Base-by-base conservation (phyloP, 2,113 vertebrate genomes). In the Caranx melampygus region DNA sequence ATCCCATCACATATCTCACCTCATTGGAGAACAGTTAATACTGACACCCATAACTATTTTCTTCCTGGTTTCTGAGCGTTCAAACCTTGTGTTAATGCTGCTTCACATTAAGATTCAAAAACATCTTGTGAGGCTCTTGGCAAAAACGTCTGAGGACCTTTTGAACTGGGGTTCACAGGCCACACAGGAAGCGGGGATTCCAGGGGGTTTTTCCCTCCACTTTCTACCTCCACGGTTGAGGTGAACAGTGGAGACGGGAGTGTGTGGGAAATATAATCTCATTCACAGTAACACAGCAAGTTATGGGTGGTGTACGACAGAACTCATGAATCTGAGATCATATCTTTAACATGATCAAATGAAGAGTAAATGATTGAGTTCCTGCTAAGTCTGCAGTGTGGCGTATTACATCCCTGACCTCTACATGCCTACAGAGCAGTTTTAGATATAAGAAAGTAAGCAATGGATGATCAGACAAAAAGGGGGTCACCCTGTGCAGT, bases 201-300 rank as follows among this genome's bases (percentile, higher is more conserved):
- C 71, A 82, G 72, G 72, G 88, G 88, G 54, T 5, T 88, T 92
- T 85, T 70, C 90, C 91, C 84, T 88, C 67, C 45, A 79, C 73
- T 76, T 88, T 77, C 84, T 63, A 90, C 86, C 52, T 91, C 84
- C 89, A 92, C 11, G 89, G 75, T 92, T 91, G 92, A 90, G 87
- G 84, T 90, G 81, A 83, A 67, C 52, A 83, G 72, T 59, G 74
- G 88, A 90, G 90, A 85, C 89, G 33, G 64, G 69, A 72, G 20
- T 31, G 52, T 82, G 54, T 89, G 90, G 90, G 88, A 89, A 91
- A 76, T 55, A 75, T 78, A 78, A 59, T 79, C 57, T 47, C 13
- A 42, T 18, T 78, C 47, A 62, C 13, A 75, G 31, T 49, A 66
- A 67, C 37, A 57, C 34, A 69, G 61, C 21, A 63, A 42, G 14